These are phyloP conservation scores for Gobiocypris rarus DNA, from an alignment of 2,113 vertebrate genomes.

Conservation along the genomic window DNA sequence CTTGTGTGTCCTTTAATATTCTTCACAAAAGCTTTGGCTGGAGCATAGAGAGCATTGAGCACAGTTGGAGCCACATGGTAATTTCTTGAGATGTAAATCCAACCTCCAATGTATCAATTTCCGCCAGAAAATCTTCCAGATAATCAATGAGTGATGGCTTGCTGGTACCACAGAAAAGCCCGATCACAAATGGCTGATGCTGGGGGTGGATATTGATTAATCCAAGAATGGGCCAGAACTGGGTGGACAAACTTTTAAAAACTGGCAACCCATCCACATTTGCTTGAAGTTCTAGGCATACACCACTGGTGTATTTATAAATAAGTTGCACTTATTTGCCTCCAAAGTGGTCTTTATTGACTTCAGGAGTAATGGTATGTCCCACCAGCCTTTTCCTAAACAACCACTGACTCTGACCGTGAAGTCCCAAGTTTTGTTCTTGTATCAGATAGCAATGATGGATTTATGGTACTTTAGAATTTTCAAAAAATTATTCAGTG, in stretches of 20 bases:
- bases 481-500: background rate
- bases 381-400: conserved; percentile 4
- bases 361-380: conserved; percentile 2
- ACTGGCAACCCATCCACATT: background rate
- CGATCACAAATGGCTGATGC: background rate
- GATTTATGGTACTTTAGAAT: background rate
- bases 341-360: background rate
- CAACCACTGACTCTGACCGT: background rate
- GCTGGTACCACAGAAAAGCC: background rate
- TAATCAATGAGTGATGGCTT: background rate
- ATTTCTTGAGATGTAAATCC: background rate
- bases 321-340: background rate
- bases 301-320: no score
- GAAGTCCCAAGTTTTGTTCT: background rate
- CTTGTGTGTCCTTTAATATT: background rate
- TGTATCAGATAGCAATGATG: background rate
- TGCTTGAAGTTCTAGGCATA: background rate
- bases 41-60: background rate
- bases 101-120: background rate
- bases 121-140: background rate
- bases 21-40: background rate
- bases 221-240: background rate
- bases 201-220: background rate
- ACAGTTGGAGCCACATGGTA: background rate
- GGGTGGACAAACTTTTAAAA: background rate